These are phyloP conservation scores for Bergia sp. DNA, from an alignment of 92 coral and sea anemone species.

Conservation along the genomic window DNA sequence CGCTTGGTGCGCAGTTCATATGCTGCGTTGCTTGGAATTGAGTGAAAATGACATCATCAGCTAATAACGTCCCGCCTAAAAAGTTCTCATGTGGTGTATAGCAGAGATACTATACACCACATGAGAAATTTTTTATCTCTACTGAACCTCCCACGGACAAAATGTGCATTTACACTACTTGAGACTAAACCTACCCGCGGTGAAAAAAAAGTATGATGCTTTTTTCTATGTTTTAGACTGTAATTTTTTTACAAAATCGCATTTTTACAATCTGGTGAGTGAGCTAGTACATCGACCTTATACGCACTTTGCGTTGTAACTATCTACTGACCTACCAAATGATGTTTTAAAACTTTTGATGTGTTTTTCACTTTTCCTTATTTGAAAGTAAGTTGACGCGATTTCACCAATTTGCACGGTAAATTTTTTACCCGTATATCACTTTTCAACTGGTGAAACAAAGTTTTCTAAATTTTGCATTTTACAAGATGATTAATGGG, in stretches of 20 bases:
- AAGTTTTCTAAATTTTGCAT: neutral
- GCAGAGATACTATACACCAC: too few species aligned
- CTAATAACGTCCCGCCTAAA: constrained; percentile 20
- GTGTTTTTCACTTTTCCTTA: neutral
- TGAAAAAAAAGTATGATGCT: constrained; percentile 16
- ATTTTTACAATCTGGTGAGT: neutral
- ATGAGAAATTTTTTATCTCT: too few species aligned
- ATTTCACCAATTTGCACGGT: neutral
- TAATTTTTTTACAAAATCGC: neutral
- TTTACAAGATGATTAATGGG: neutral
- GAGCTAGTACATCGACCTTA: neutral
- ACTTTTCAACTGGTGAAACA: neutral
- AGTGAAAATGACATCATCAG: constrained; percentile 2
- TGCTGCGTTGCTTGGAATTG: neutral
- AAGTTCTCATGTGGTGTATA: neutral
- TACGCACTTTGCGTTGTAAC: neutral
- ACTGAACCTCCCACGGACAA: constrained; percentile 27
- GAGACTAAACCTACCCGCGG: constrained; percentile 3
- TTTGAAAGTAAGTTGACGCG: neutral
- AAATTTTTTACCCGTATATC: neutral
- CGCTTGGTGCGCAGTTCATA: neutral
- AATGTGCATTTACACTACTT: neutral
- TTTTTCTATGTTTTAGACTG: neutral
- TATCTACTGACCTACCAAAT: neutral
- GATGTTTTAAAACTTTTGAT: neutral